Evolutionary conservation across 2,888 invertebrate species (phyloP).

Genomic region (Marronus borbonicus): DNA sequence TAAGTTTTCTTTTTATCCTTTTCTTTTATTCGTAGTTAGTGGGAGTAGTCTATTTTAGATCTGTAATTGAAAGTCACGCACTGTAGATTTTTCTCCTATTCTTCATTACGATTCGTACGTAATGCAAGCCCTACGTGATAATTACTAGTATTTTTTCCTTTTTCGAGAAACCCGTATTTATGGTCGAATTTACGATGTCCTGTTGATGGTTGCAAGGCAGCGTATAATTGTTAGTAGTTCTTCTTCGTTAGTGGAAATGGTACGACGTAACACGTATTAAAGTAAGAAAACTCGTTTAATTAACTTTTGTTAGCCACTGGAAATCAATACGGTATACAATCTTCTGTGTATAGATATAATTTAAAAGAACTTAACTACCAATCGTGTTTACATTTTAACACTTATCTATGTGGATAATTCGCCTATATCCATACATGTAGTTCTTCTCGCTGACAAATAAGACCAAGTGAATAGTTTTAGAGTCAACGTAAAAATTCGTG

Average conservation of each 20-base stretch:
- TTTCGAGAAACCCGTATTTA: constrained; percentile 7
- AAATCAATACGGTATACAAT: background rate
- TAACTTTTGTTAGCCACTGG: constrained; percentile 18
- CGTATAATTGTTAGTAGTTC: constrained; percentile 17
- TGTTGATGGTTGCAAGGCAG: constrained; percentile 19
- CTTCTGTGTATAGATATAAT: too few species aligned
- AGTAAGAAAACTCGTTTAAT: constrained; percentile 15
- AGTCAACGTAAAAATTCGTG: too few species aligned
- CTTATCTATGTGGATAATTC: too few species aligned
- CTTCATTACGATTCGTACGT: background rate
- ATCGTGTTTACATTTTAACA: too few species aligned
- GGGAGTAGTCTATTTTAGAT: too few species aligned
- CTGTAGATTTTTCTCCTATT: background rate
- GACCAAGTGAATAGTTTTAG: too few species aligned
- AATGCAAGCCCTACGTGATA: background rate
- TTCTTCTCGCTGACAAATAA: too few species aligned
- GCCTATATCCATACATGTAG: too few species aligned
- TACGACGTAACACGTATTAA: background rate
- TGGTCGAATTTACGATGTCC: constrained; percentile 29
- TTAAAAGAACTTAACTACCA: too few species aligned
- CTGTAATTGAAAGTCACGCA: too few species aligned
- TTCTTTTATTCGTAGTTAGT: too few species aligned
- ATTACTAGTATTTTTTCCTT: constrained; percentile 2
- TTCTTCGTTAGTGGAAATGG: constrained; percentile 14
- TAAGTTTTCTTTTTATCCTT: too few species aligned